Percentiles rank a stretch among this genome's conserved stretches.
Evolutionary conservation across 1,140 invertebrate genomes (phyloP).

Genomic region (Tigriopus japonicus): DNA sequence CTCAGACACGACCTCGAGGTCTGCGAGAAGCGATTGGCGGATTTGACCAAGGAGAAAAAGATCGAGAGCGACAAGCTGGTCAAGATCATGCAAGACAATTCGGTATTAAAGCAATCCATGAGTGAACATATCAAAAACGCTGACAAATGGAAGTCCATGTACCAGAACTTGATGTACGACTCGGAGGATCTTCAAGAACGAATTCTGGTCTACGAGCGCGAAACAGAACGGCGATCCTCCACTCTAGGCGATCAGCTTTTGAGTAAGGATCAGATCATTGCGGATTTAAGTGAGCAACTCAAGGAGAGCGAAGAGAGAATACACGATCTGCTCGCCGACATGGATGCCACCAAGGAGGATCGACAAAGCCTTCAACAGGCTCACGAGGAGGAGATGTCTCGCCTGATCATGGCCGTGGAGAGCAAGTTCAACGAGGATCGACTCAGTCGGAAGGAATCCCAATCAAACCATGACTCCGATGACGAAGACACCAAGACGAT

Average conservation of each 20-base stretch:
- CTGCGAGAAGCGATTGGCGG: no score
- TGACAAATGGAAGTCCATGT: conserved; percentile 38
- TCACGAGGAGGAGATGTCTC: background rate
- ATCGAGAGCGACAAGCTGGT: no score
- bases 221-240: background rate
- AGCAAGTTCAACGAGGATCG: background rate
- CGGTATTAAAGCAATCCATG: no score
- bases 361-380: background rate
- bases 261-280: background rate
- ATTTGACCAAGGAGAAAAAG: no score
- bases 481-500: no score
- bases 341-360: background rate
- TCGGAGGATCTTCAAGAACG: background rate
- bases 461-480: no score
- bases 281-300: conserved; percentile 19
- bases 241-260: background rate
- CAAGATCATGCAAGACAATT: no score
- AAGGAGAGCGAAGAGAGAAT: conserved; percentile 23
- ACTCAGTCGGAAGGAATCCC: no score
- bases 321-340: background rate
- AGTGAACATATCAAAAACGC: conserved; percentile 18
- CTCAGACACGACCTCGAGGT: no score
- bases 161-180: background rate
- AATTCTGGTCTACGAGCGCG: background rate
- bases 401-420: background rate